Percentiles rank a stretch among this genome's conserved stretches.
These are phyloP conservation scores for Glareola pratincola DNA, from an alignment of 2,113 vertebrate genomes.

Conservation along the genomic window DNA sequence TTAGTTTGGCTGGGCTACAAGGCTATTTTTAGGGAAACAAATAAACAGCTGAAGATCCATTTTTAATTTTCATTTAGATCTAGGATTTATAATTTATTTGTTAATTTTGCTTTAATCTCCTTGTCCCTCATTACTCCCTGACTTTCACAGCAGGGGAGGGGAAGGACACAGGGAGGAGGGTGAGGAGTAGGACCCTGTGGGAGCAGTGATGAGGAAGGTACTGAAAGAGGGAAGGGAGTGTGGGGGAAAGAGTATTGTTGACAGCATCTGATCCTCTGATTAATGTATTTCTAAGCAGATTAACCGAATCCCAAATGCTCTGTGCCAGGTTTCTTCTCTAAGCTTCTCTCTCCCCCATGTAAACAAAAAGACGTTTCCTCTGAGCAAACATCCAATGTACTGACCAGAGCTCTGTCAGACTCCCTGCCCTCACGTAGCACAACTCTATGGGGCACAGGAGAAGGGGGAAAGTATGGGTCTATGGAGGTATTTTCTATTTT, in stretches of 20 bases:
- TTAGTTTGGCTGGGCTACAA: background rate
- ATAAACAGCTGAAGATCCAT: background rate
- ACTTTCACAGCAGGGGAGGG: conserved; percentile 45
- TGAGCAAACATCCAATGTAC: background rate
- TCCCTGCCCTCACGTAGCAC: background rate
- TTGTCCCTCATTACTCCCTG: conserved; percentile 40
- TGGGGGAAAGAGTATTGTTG: conserved; percentile 59
- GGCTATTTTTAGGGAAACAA: conserved; percentile 29
- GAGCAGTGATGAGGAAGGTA: conserved; percentile 7
- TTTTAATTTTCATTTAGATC: conserved; percentile 61
- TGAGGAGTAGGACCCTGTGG: background rate
- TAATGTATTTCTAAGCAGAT: conserved; percentile 81
- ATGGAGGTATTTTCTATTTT: background rate
- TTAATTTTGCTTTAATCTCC: conserved; percentile 68
- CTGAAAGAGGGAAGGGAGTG: conserved; percentile 42
- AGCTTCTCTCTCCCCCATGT: conserved; percentile 58
- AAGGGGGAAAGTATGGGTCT: background rate
- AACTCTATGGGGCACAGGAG: background rate
- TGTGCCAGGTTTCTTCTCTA: conserved; percentile 73
- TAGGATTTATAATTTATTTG: conserved; percentile 58
- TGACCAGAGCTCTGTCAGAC: background rate
- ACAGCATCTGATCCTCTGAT: conserved; percentile 71
- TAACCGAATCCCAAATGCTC: conserved; percentile 78
- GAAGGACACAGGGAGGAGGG: conserved; percentile 7
- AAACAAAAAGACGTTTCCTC: conserved; percentile 63